Conservation (phyloP, 2,113 vertebrate genomes). For the Erpornis zantholeuca region DNA sequence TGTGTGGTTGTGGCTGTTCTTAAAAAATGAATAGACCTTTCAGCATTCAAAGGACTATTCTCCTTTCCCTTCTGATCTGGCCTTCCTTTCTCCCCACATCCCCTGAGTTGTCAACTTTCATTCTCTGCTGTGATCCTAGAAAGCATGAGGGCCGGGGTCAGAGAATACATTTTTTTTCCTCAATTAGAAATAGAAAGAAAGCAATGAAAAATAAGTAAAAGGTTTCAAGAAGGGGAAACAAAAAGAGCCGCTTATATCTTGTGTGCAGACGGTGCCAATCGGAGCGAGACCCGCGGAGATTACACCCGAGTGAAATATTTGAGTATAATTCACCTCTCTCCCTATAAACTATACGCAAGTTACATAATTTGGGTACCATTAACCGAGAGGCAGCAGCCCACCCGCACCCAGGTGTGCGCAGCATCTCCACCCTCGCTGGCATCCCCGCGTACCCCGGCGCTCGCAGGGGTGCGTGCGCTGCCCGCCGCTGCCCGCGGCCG, state of each 20-base stretch:
- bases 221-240: neutral
- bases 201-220: neutral
- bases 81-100: neutral
- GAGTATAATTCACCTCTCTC: rapidly evolving
- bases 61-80: neutral
- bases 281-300: neutral
- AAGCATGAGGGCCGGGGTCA: rapidly evolving
- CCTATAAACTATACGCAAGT: rapidly evolving
- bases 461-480: neutral
- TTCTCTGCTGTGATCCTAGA: neutral
- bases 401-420: neutral
- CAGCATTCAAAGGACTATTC: neutral
- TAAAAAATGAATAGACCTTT: neutral
- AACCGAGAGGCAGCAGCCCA: neutral
- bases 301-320: neutral
- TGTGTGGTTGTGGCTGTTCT: neutral
- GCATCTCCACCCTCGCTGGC: rapidly evolving
- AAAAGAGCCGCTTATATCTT: neutral
- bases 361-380: neutral
- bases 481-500: neutral
- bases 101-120: neutral
- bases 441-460: rapidly evolving
- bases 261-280: neutral
- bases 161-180: neutral
- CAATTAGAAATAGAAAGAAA: neutral